phyloP scores from a whole-genome alignment of 1,140 invertebrate genomes.

The Protaetia brevitarsis region DNA sequence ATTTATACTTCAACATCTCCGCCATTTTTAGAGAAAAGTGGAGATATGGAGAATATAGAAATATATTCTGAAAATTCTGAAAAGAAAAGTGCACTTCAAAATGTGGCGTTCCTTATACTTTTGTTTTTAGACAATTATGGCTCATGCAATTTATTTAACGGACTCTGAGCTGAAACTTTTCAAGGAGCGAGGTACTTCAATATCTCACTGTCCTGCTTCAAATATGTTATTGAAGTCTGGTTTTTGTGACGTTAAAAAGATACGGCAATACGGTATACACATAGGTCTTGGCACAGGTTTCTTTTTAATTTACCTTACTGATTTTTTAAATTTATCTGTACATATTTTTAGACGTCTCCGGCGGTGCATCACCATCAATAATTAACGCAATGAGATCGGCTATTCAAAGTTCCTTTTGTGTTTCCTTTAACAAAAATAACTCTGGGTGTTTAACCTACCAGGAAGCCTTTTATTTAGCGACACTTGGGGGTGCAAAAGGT shows the following conservation, averaged over 20 bases:
- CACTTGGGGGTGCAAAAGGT: slow-evolving; percentile 80
- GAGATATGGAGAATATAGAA: no score
- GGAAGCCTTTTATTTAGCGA: slow-evolving; percentile 81
- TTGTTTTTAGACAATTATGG: slow-evolving; percentile 66
- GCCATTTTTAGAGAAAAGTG: no score
- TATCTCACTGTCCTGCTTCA: slow-evolving; percentile 85
- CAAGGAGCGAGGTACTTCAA: slow-evolving; percentile 57
- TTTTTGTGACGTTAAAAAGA: slow-evolving; percentile 69
- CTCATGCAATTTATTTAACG: slow-evolving; percentile 75
- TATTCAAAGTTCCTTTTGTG: slow-evolving; percentile 69
- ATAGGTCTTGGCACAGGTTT: slow-evolving; percentile 84
- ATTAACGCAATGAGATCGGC: slow-evolving; percentile 70
- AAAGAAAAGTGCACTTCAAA: slow-evolving; percentile 1
- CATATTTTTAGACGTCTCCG: slow-evolving; percentile 69
- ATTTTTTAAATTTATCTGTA: neutral
- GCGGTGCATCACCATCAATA: slow-evolving; percentile 73
- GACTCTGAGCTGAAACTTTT: slow-evolving; percentile 71
- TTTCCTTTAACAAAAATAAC: slow-evolving; percentile 52
- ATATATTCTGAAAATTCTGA: no score
- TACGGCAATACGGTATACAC: slow-evolving; percentile 63
- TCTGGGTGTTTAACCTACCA: slow-evolving; percentile 61
- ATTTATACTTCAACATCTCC: no score
- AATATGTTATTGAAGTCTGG: slow-evolving; percentile 83
- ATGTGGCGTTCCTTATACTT: neutral
- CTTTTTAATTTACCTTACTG: neutral